phyloP scores from a whole-genome alignment of 2,113 vertebrate genomes.

The Phasianus colchicus region DNA sequence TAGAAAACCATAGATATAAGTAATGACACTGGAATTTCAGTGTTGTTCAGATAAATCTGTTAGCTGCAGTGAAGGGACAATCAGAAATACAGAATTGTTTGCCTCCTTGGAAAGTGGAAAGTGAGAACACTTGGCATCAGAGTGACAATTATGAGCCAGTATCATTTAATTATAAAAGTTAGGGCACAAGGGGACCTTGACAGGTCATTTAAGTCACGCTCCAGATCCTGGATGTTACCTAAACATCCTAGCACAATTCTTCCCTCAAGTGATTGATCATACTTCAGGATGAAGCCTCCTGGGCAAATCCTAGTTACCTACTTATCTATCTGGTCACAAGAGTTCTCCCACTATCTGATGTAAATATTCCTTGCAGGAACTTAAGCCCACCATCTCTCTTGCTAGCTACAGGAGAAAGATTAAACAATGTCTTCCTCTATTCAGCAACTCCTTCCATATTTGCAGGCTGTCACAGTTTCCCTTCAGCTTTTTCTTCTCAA shows the following conservation, averaged over 20 bases:
- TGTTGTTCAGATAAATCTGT: neutral
- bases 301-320: neutral
- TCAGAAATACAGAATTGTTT: neutral
- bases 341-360: neutral
- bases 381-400: neutral
- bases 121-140: neutral
- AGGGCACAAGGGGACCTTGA: neutral
- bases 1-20: neutral
- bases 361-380: neutral
- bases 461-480: neutral
- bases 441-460: neutral
- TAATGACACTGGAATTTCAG: neutral
- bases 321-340: neutral
- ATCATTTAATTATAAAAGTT: slow-evolving; percentile 11
- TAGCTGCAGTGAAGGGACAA: neutral
- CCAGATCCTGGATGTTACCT: neutral
- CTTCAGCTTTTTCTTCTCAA: neutral
- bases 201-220: neutral
- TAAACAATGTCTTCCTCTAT: neutral
- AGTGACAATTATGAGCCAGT: neutral
- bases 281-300: neutral
- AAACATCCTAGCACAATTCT: neutral
- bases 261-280: neutral
- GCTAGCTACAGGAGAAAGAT: neutral
- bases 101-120: neutral